A percentile compares a stretch with the other conserved stretches of the same genome.
Evolutionary conservation across 1,140 invertebrate species (phyloP).

Genomic region (Chelonus insularis): DNA sequence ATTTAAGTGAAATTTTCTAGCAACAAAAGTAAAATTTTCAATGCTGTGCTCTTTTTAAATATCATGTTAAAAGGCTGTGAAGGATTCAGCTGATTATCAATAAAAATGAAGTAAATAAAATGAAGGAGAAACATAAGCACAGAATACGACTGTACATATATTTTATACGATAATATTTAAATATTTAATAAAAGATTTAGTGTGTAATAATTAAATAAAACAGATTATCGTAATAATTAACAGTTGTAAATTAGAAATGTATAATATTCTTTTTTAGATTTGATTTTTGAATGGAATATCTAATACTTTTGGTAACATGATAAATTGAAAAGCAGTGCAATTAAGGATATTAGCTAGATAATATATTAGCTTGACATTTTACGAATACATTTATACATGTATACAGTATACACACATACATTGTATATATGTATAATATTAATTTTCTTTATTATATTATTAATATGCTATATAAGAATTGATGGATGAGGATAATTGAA

Average conservation of each 20-base stretch:
- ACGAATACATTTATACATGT: constrained; percentile 41
- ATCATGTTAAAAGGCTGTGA: background rate
- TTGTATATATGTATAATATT: constrained; percentile 25
- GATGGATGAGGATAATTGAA: background rate
- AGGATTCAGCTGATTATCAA: background rate
- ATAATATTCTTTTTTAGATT: background rate
- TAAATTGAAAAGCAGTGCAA: no score
- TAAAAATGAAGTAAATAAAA: background rate
- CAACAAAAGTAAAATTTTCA: background rate
- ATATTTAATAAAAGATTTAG: constrained; percentile 15
- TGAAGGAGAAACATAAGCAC: background rate
- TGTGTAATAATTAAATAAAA: background rate
- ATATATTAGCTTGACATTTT: constrained; percentile 32
- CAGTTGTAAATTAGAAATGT: background rate
- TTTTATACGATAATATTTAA: constrained; percentile 26
- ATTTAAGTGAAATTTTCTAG: background rate
- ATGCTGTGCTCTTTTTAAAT: background rate
- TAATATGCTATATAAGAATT: background rate
- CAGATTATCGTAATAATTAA: constrained; percentile 2
- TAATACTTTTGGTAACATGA: no score
- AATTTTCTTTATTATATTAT: constrained; percentile 22
- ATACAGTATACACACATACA: constrained; percentile 32
- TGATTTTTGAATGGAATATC: background rate
- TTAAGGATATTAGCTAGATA: no score
- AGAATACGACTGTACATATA: constrained; percentile 25